Evolutionary conservation across 2,113 vertebrate species (phyloP).

Genomic region (Erythrolamprus reginae): DNA sequence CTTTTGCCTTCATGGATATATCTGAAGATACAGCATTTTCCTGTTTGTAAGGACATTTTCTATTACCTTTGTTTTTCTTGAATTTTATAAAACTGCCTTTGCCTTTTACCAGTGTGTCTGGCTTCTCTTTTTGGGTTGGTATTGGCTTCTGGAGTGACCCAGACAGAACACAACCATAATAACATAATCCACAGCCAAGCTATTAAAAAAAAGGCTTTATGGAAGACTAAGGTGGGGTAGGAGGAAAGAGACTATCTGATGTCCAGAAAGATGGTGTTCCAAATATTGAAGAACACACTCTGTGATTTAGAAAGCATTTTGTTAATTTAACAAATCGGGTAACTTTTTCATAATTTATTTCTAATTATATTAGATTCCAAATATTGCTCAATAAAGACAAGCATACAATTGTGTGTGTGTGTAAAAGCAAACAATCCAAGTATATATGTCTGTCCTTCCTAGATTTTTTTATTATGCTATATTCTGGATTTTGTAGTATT

Average conservation of each 20-base stretch:
- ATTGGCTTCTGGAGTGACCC: no score
- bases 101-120: no score
- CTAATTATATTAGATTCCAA: constrained; percentile 26
- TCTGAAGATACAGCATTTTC: no score
- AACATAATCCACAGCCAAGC: neutral
- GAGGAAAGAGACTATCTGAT: neutral
- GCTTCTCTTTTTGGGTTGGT: no score
- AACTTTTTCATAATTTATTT: constrained; percentile 7
- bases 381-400: constrained; percentile 1
- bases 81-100: no score
- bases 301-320: constrained; percentile 15
- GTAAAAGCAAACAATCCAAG: neutral
- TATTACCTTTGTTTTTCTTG: no score
- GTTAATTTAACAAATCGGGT: constrained; percentile 31
- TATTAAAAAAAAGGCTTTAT: neutral
- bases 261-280: neutral
- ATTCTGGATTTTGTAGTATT: neutral
- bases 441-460: neutral
- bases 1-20: no score
- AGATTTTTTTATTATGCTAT: neutral
- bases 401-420: neutral
- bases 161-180: no score
- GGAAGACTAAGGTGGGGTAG: neutral
- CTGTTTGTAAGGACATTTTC: no score
- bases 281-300: neutral